These are phyloP conservation scores for Mionectes olivaceus DNA, from an alignment of 2,797 vertebrate genomes.

Conservation along the genomic window DNA sequence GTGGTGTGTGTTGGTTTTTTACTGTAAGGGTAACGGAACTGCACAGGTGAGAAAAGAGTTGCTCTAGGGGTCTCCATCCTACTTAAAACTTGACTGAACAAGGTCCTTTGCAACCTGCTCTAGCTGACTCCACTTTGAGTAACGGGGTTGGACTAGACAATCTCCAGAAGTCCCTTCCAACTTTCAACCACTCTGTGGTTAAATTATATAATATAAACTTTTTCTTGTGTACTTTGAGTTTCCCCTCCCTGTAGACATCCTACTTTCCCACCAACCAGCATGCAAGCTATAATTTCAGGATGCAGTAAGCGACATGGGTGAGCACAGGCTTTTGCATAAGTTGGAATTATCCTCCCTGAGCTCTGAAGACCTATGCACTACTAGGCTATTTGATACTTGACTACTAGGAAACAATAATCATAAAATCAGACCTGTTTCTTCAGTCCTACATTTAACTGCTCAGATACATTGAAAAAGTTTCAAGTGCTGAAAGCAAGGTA, in stretches of 20 bases:
- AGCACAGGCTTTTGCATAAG: background rate
- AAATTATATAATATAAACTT: background rate
- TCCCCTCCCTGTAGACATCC: background rate
- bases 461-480: background rate
- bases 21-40: background rate
- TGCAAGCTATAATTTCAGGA: background rate
- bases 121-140: background rate
- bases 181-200: background rate
- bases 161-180: background rate
- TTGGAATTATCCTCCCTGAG: background rate
- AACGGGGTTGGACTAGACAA: rapidly evolving
- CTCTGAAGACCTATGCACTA: background rate
- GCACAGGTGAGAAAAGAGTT: background rate
- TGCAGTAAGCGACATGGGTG: background rate
- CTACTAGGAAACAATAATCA: background rate
- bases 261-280: background rate
- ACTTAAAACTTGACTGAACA: background rate
- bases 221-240: background rate
- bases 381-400: background rate
- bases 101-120: background rate
- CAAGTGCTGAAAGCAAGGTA: background rate
- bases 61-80: background rate
- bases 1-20: rapidly evolving
- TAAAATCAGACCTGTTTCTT: background rate
- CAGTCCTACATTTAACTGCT: background rate